Evolutionary conservation across 2,113 vertebrate species (phyloP).

Genomic region (Hippocampus barbouri): DNA sequence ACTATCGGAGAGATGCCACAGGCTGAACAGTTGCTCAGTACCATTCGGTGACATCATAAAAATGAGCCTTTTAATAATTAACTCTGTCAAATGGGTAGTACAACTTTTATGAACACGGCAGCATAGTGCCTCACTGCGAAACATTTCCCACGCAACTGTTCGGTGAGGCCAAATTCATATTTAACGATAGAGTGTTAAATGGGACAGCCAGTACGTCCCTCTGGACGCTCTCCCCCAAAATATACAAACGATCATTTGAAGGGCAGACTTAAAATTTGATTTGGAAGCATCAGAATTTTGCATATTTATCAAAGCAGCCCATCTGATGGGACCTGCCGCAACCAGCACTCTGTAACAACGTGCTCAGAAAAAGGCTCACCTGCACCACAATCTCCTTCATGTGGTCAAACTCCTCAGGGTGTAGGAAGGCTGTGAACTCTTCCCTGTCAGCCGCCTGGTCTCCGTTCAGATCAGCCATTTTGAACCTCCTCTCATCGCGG

Average conservation of each 20-base stretch:
- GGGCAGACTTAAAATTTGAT: constrained; percentile 41
- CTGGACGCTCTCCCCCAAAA: constrained; percentile 45
- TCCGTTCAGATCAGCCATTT: constrained; percentile 80
- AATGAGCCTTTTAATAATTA: constrained; percentile 64
- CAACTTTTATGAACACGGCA: constrained; percentile 65
- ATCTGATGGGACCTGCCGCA: not conserved
- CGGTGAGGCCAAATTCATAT: constrained; percentile 54
- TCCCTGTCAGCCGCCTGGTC: constrained; percentile 83
- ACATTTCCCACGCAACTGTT: constrained; percentile 52
- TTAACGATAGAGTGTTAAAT: constrained; percentile 56
- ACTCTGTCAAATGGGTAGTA: constrained; percentile 65
- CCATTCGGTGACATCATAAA: constrained; percentile 50
- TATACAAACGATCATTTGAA: constrained; percentile 35
- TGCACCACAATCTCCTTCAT: constrained; percentile 94
- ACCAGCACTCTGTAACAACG: not conserved
- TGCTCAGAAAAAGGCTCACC: constrained; percentile 71
- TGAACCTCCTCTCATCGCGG: constrained; percentile 91
- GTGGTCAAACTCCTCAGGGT: constrained; percentile 96
- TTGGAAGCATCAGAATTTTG: constrained; percentile 28
- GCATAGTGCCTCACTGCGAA: constrained; percentile 47
- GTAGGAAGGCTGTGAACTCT: constrained; percentile 94
- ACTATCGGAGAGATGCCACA: constrained; percentile 4
- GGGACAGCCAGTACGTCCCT: constrained; percentile 42
- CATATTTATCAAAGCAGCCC: constrained; percentile 14
- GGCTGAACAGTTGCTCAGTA: constrained; percentile 29